Conservation (phyloP, 2,113 vertebrate species). For the Andinoacara biseriatus region DNA sequence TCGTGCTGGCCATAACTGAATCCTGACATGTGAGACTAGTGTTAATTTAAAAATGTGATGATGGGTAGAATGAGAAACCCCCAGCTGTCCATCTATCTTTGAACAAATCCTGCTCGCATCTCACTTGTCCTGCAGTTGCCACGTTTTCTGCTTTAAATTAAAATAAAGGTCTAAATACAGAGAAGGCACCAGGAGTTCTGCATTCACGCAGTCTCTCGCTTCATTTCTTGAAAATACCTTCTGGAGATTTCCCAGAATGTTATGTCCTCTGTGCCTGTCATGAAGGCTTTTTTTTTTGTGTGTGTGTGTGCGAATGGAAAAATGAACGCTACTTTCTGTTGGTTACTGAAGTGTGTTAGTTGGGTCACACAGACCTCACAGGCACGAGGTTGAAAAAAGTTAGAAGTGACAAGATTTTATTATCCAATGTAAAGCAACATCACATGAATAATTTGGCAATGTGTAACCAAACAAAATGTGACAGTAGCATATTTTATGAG, state of each 20-base stretch:
- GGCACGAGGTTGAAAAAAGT: not conserved
- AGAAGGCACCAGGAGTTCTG: not conserved
- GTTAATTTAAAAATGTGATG: slow-evolving; percentile 42
- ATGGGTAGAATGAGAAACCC: slow-evolving; percentile 16
- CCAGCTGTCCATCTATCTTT: slow-evolving; percentile 32
- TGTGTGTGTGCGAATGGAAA: not conserved
- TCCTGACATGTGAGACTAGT: slow-evolving; percentile 32
- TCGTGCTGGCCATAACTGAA: slow-evolving; percentile 42
- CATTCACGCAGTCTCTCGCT: not conserved
- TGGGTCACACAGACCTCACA: not conserved
- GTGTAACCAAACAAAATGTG: not conserved
- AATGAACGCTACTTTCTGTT: not conserved
- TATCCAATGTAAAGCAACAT: not conserved
- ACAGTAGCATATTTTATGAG: not conserved
- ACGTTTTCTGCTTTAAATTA: not conserved
- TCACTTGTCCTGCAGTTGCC: not conserved
- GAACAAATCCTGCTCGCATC: slow-evolving; percentile 25
- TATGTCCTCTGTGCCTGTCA: not conserved
- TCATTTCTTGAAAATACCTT: not conserved
- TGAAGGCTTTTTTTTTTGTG: not conserved
- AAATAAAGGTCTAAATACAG: not conserved
- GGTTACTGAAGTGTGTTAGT: not conserved
- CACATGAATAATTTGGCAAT: not conserved
- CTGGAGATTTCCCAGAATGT: not conserved
- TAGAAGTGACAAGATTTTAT: not conserved